Evolutionary conservation across 1,140 invertebrate species (phyloP).

Genomic region (Chelonus insularis): DNA sequence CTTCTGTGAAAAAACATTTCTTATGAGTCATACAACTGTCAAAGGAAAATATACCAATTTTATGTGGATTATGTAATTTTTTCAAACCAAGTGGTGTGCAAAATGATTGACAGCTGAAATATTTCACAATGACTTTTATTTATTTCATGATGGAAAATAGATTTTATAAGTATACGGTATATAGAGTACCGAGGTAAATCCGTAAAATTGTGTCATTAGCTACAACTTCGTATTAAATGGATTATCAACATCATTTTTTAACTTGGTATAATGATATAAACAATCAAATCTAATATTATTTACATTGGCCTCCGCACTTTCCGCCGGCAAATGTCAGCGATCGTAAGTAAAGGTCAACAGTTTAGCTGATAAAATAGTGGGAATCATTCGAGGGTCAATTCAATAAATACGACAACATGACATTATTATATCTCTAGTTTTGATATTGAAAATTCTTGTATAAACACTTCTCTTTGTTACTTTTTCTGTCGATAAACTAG

Average conservation of each 20-base stretch:
- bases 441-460: slow-evolving; percentile 15
- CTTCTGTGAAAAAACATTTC: background rate
- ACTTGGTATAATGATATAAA: slow-evolving; percentile 34
- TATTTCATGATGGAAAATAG: too few relatives aligned
- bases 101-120: too few relatives aligned
- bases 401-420: slow-evolving; percentile 34
- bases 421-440: slow-evolving; percentile 19
- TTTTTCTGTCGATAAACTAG: slow-evolving; percentile 36
- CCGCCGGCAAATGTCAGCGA: slow-evolving; percentile 33
- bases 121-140: too few relatives aligned
- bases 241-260: background rate
- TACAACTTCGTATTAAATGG: too few relatives aligned
- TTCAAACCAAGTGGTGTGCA: too few relatives aligned
- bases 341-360: slow-evolving; percentile 48
- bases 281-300: slow-evolving; percentile 37
- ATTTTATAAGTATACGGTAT: too few relatives aligned
- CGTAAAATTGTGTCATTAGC: too few relatives aligned
- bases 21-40: background rate
- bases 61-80: too few relatives aligned
- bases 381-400: slow-evolving; percentile 38
- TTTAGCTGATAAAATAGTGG: slow-evolving; percentile 41
- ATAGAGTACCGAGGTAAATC: too few relatives aligned
- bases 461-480: slow-evolving; percentile 5
- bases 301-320: slow-evolving; percentile 46
- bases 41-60: too few relatives aligned